A percentile compares a stretch with the other conserved stretches of the same genome.
Evolutionary conservation across 1,140 invertebrate species (phyloP).

Genomic region (Microplitis mediator): DNA sequence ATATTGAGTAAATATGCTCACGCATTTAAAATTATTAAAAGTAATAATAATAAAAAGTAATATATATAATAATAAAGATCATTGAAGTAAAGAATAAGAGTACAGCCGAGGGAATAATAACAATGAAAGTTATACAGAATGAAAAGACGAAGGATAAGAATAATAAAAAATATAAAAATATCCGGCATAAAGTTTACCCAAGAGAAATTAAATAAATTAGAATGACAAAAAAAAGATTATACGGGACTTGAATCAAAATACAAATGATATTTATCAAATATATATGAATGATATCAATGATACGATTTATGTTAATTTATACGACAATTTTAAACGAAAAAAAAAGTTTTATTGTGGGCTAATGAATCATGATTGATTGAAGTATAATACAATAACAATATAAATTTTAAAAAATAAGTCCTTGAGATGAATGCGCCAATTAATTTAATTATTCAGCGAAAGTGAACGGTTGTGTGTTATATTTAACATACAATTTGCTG

Average conservation of each 20-base stretch:
- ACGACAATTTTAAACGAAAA: too few species aligned
- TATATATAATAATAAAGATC: conserved; percentile 11
- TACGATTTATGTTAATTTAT: too few species aligned
- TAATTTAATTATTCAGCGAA: not conserved
- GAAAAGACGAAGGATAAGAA: not conserved
- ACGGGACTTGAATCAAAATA: not conserved
- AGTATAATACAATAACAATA: too few species aligned
- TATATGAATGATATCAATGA: too few species aligned
- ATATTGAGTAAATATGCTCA: conserved; percentile 9
- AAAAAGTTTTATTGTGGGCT: too few species aligned
- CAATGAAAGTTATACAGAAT: not conserved
- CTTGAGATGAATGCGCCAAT: not conserved
- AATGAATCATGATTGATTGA: too few species aligned
- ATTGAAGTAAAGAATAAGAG: not conserved
- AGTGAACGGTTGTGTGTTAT: not conserved
- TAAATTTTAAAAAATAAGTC: not conserved
- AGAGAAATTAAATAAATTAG: not conserved
- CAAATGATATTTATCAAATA: not conserved
- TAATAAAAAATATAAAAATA: not conserved
- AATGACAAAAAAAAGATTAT: not conserved
- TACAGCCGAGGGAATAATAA: not conserved
- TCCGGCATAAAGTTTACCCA: not conserved
- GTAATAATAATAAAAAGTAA: not conserved
- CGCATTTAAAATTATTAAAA: not conserved
- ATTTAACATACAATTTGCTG: not conserved